Evolutionary conservation across 2,113 vertebrate genomes (phyloP).

Genomic region (Cygnus buccinator): DNA sequence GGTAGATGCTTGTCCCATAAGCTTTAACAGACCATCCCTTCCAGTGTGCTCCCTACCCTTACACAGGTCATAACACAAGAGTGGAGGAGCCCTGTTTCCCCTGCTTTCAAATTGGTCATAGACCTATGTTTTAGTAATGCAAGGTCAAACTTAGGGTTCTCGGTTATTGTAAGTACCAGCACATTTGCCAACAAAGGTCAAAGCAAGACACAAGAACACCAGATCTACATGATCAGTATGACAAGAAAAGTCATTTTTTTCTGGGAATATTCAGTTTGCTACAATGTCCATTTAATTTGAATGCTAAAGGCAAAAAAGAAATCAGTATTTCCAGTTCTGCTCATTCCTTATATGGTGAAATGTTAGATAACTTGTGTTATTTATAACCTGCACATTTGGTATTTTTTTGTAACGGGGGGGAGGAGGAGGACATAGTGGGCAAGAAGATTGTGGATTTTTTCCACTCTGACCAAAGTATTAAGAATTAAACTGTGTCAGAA

Average conservation of each 20-base stretch:
- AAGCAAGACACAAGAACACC: not conserved
- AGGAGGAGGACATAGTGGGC: constrained; percentile 46
- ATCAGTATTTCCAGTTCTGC: constrained; percentile 55
- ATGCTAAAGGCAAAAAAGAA: constrained; percentile 50
- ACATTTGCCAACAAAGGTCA: not conserved
- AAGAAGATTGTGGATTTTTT: constrained; percentile 28
- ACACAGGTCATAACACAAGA: fast-evolving
- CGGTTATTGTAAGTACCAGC: not conserved
- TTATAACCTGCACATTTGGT: constrained; percentile 65
- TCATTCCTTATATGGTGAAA: constrained; percentile 67
- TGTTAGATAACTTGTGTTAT: constrained; percentile 70
- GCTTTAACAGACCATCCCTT: not conserved
- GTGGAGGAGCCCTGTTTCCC: not conserved
- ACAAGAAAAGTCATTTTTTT: not conserved
- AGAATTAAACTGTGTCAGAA: constrained; percentile 6
- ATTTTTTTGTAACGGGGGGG: constrained; percentile 28
- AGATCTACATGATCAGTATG: not conserved
- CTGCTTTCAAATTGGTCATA: not conserved
- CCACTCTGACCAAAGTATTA: not conserved
- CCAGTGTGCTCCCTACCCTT: not conserved
- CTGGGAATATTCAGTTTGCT: not conserved
- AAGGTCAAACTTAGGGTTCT: not conserved
- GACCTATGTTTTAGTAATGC: not conserved
- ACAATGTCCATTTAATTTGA: constrained; percentile 21
- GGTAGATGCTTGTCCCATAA: not conserved